Evolutionary conservation across 2,113 vertebrate species (phyloP), one percentile per base, ranked within the genome.

Genomic region (Dendrocopos noguchii): DNA sequence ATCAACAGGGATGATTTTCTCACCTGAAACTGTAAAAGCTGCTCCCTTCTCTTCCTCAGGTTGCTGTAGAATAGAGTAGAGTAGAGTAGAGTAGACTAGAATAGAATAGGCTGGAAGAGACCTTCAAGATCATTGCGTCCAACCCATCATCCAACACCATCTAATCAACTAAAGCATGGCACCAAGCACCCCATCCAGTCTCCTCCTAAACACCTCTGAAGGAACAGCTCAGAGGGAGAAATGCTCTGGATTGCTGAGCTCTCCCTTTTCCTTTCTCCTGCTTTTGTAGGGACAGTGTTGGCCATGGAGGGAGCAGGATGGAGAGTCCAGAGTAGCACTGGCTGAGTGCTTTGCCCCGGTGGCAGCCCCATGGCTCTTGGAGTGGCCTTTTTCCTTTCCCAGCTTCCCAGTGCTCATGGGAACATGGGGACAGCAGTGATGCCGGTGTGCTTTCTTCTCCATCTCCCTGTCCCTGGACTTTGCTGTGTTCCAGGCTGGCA

Each of bases 281-380:
- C 31, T 73, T 81, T 36, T 71, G 29, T 52, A 52, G 42, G 16
- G 53, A 33, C 18, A 67, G 21, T 13, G 8, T 31, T 73, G 63
- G 50, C 27, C 2, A 0, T 14, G 21, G 28, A 71, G 24, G 5
- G 0, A 4, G 14, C 8, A 64, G 79, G 55, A 47, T 27, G 55
- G 46, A 87, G 46, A 65, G 18, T 19, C 47, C 36, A 36, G 33
- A 46, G 46, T 6, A 60, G 39, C 9, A 6, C 12, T 78, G 17
- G 4, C 36, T 81, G 65, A 18, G 27, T 82, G 33, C 75, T 50
- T 9, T 17, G 73, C 10, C 4, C 55, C 84, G 39, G 25, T 65
- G 34, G 39, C 50, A 60, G 12, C 16, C 16, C 42, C 59, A 65
- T 0, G 3, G 31, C 22, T 82, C 53, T 7, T 84, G 39, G 29